These are phyloP conservation scores for Stegostoma tigrinum DNA, from an alignment of 2,113 vertebrate genomes.

Conservation along the genomic window DNA sequence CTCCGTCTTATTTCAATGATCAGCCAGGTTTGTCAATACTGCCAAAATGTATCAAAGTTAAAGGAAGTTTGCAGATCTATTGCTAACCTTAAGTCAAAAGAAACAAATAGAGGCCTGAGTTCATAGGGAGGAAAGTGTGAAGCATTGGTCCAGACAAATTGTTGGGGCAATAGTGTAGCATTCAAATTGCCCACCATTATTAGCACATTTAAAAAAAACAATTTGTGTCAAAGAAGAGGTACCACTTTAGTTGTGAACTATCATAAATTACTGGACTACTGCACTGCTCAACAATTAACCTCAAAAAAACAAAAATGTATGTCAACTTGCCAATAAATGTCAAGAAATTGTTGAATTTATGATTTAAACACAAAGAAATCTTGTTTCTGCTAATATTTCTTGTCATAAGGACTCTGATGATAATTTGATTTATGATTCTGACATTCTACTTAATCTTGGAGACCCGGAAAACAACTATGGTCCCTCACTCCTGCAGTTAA, in stretches of 20 bases:
- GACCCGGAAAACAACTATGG: neutral
- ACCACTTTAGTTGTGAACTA: neutral
- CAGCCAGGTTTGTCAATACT: neutral
- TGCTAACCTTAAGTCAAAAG: neutral
- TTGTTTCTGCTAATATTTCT: neutral
- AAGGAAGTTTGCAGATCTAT: neutral
- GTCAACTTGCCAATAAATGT: neutral
- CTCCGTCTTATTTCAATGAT: neutral
- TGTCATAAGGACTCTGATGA: neutral
- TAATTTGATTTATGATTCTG: neutral
- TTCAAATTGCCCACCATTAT: neutral
- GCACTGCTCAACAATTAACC: neutral
- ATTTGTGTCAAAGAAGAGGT: neutral
- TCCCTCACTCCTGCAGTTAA: neutral
- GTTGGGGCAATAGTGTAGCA: neutral
- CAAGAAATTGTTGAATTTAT: neutral
- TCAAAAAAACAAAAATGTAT: neutral
- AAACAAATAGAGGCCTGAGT: neutral
- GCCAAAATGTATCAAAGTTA: neutral
- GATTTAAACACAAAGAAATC: neutral
- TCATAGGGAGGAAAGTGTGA: neutral
- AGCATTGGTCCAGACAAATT: neutral
- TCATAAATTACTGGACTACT: neutral
- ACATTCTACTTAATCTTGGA: neutral
- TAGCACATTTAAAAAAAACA: neutral